Evolutionary conservation across 1,140 invertebrate genomes (phyloP).

Genomic region (Cyclina sinensis): DNA sequence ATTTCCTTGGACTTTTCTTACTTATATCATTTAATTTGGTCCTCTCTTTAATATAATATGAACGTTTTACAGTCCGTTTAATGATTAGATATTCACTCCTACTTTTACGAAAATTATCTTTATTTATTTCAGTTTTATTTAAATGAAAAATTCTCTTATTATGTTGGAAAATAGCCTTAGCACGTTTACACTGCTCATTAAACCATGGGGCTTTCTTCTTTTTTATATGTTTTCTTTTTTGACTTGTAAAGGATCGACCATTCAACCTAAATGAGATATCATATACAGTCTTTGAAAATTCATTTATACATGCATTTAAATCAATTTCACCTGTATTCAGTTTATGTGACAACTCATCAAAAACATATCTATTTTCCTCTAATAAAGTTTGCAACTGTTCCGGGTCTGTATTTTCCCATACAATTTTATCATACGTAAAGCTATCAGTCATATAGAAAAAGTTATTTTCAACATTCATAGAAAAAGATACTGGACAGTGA

Average conservation of each 20-base stretch:
- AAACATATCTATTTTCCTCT: no score
- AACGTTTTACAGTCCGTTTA: neutral
- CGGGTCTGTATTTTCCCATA: no score
- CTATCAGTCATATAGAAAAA: neutral
- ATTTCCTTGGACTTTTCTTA: no score
- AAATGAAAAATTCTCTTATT: neutral
- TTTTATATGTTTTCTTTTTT: neutral
- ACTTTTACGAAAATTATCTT: neutral
- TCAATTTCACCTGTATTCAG: neutral
- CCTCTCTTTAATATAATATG: neutral
- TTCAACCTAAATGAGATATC: neutral
- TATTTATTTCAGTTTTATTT: neutral
- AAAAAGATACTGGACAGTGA: no score
- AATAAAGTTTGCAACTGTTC: no score
- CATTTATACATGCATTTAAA: neutral
- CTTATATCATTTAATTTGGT: neutral
- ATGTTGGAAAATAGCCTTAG: neutral
- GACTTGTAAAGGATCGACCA: neutral
- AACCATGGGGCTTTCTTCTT: neutral
- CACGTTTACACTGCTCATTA: neutral
- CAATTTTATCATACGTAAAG: slow-evolving; percentile 14
- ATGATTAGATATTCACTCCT: neutral
- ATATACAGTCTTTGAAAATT: neutral
- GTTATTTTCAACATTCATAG: no score
- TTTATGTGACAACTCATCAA: no score